These are phyloP conservation scores for Myotis myotis DNA, from an alignment of 2,797 vertebrate genomes.

Conservation along the genomic window DNA sequence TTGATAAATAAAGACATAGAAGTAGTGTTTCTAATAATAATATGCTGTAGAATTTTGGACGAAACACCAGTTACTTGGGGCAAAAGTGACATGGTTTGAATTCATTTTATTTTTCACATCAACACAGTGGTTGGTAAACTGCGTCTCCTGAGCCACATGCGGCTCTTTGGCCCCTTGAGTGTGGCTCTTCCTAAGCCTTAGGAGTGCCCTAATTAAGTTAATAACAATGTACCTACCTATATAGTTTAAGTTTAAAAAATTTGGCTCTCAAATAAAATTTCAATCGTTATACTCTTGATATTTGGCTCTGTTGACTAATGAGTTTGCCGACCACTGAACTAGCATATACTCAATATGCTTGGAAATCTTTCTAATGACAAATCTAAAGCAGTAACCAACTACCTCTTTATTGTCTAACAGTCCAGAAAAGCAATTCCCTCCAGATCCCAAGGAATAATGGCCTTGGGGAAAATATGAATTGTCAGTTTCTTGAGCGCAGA, in stretches of 20 bases:
- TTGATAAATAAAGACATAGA: background rate
- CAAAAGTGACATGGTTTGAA: background rate
- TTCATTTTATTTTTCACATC: background rate
- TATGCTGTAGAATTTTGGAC: background rate
- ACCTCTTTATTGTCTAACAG: background rate
- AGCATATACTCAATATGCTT: background rate
- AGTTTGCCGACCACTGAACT: too few relatives aligned
- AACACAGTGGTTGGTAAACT: too few relatives aligned
- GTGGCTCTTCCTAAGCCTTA: too few relatives aligned
- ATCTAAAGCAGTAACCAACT: background rate
- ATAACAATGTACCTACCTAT: too few relatives aligned
- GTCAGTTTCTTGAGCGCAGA: background rate
- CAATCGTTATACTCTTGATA: too few relatives aligned
- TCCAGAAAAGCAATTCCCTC: background rate
- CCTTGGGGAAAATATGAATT: background rate
- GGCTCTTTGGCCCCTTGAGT: too few relatives aligned
- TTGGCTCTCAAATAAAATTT: too few relatives aligned
- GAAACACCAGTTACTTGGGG: background rate
- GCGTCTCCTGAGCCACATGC: rapidly evolving
- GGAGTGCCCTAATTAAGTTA: too few relatives aligned
- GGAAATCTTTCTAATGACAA: background rate
- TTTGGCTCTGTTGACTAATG: too few relatives aligned
- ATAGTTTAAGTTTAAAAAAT: too few relatives aligned
- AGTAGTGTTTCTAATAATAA: background rate
- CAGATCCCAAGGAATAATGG: background rate